Conservation (phyloP, 2,797 vertebrate genomes). For the Smutsia gigantea region DNA sequence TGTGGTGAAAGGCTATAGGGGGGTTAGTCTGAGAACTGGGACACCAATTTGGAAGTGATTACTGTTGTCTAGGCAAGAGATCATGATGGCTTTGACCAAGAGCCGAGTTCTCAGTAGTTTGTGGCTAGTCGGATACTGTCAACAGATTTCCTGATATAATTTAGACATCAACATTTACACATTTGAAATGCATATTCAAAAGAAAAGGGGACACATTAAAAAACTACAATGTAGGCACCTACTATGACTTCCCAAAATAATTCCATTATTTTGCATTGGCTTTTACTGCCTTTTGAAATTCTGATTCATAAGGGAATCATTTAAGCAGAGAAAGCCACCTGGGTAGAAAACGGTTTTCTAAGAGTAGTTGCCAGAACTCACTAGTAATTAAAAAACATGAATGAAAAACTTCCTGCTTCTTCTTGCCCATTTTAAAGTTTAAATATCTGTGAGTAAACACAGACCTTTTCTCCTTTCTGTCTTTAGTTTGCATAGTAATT, state of each 20-base stretch:
- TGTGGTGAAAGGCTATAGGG: background rate
- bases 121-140: background rate
- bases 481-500: background rate
- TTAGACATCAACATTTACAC: background rate
- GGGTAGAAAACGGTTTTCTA: background rate
- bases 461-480: background rate
- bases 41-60: background rate
- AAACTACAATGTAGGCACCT: background rate
- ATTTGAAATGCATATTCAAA: background rate
- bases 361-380: background rate
- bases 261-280: background rate
- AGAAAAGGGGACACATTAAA: background rate
- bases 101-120: background rate
- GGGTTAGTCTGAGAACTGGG: background rate
- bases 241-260: background rate
- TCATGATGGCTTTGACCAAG: background rate
- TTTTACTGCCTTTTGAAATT: slow-evolving; percentile 5
- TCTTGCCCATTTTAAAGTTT: background rate
- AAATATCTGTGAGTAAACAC: background rate
- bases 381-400: background rate
- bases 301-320: background rate
- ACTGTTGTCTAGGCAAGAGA: background rate
- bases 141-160: background rate
- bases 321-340: background rate
- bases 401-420: background rate